Percentiles rank a stretch among this genome's conserved stretches.
Evolutionary conservation across 2,888 invertebrate species (phyloP).

Genomic region (Nemoura dubitans): DNA sequence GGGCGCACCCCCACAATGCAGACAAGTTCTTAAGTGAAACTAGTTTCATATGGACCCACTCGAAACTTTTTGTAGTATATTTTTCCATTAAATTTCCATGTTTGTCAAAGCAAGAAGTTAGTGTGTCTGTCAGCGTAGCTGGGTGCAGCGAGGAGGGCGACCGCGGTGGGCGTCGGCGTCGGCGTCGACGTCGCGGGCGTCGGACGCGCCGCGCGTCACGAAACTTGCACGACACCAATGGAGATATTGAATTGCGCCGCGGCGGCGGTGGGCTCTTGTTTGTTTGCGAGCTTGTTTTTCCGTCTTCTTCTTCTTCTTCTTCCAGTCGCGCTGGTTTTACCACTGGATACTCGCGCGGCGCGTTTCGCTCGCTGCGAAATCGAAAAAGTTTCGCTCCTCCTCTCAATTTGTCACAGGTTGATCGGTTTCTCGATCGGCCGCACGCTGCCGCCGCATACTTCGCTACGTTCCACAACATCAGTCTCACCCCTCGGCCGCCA

Average conservation of each 20-base stretch:
- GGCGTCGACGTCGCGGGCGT: background rate
- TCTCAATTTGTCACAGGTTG: slow-evolving; percentile 47
- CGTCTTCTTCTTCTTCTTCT: slow-evolving; percentile 27
- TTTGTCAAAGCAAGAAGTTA: slow-evolving; percentile 33
- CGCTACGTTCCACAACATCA: slow-evolving; percentile 43
- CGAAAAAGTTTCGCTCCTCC: slow-evolving; percentile 45
- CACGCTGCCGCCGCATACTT: slow-evolving; percentile 41
- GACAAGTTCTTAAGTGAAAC: slow-evolving; percentile 40
- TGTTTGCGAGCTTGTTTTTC: slow-evolving; percentile 16
- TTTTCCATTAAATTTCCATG: slow-evolving; percentile 44
- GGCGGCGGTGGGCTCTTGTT: slow-evolving; percentile 14
- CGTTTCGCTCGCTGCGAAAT: slow-evolving; percentile 46
- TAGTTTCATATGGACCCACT: slow-evolving; percentile 39
- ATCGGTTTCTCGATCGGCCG: slow-evolving; percentile 42
- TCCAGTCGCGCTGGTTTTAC: slow-evolving; percentile 32
- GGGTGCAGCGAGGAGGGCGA: background rate
- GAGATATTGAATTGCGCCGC: background rate
- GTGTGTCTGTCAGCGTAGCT: slow-evolving; percentile 23
- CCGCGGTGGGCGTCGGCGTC: background rate
- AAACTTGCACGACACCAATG: background rate
- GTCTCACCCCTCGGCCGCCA: slow-evolving; percentile 8
- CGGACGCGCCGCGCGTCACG: background rate
- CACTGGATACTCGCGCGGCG: slow-evolving; percentile 40
- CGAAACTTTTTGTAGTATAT: slow-evolving; percentile 36
- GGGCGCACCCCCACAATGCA: background rate